Evolutionary conservation across 2,888 invertebrate species (phyloP).

Genomic region (Pseudoips prasinana): DNA sequence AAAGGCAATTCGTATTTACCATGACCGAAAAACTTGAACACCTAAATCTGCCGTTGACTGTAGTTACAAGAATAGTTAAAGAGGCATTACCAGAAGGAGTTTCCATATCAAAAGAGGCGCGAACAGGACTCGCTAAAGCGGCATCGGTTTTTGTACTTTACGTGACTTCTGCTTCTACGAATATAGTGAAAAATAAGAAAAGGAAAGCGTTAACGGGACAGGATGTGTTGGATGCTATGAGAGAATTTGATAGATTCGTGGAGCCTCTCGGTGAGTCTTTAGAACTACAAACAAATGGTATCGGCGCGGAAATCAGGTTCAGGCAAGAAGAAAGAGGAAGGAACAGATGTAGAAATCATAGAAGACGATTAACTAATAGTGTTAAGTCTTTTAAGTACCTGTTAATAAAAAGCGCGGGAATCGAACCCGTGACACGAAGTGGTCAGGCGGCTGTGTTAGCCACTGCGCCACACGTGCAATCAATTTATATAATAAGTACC

Average conservation of each 20-base stretch:
- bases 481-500: too few species aligned
- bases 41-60: slow-evolving; percentile 94
- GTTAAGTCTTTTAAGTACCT: slow-evolving; percentile 30
- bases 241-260: slow-evolving; percentile 94
- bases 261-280: slow-evolving; percentile 89
- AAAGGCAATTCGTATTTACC: slow-evolving; percentile 13
- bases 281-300: slow-evolving; percentile 84
- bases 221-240: slow-evolving; percentile 94
- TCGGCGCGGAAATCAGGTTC: slow-evolving; percentile 78
- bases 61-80: slow-evolving; percentile 94
- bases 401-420: too few species aligned
- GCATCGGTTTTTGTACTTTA: slow-evolving; percentile 98
- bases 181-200: slow-evolving; percentile 90
- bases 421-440: too few species aligned
- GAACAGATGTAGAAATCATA: slow-evolving; percentile 63
- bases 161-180: slow-evolving; percentile 93
- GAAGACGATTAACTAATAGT: slow-evolving; percentile 59
- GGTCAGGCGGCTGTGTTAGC: too few species aligned
- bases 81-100: slow-evolving; percentile 92
- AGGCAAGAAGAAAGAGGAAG: slow-evolving; percentile 71
- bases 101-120: slow-evolving; percentile 95
- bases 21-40: slow-evolving; percentile 99
- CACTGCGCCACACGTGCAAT: too few species aligned
- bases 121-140: slow-evolving; percentile 94
- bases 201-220: slow-evolving; percentile 94